phyloP scores from a whole-genome alignment of 2,888 invertebrate species.

The Lasiommata megera region DNA sequence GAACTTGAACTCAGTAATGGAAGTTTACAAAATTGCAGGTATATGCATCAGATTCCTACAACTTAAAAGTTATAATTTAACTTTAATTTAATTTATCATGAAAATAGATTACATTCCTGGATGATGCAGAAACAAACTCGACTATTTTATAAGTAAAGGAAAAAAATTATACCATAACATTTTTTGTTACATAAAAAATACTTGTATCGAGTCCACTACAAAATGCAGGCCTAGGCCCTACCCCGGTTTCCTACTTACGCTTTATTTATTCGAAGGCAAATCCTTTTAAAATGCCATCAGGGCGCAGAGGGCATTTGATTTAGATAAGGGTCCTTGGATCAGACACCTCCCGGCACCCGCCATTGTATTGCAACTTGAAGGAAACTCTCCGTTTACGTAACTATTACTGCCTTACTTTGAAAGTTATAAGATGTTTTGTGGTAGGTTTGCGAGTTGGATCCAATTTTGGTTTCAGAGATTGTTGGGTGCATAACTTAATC shows the following conservation, averaged over 20 bases:
- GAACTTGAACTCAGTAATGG: too few species aligned
- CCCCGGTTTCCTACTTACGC: conserved; percentile 8
- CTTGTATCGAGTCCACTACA: neutral
- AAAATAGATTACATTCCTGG: too few species aligned
- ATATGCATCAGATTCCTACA: too few species aligned
- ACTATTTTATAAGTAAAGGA: too few species aligned
- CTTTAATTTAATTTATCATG: too few species aligned
- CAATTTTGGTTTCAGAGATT: too few species aligned
- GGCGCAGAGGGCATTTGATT: conserved; percentile 36
- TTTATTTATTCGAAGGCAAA: conserved; percentile 25
- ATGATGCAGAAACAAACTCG: too few species aligned
- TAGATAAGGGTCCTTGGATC: conserved; percentile 36
- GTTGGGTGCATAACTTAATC: too few species aligned
- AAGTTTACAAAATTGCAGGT: too few species aligned
- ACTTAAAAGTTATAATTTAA: too few species aligned
- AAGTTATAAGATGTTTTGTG: neutral
- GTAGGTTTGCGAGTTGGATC: neutral
- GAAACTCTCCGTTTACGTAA: neutral
- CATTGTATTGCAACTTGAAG: neutral
- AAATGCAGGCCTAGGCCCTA: neutral
- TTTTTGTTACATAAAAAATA: too few species aligned
- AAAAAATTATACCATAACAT: too few species aligned
- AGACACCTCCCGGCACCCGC: conserved; percentile 19
- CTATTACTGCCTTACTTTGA: neutral
- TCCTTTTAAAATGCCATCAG: conserved; percentile 33